Percentiles rank a stretch among this genome's conserved stretches.
Conservation (phyloP, 2,797 vertebrate genomes). For the Xiphorhynchus erythropygius region DNA sequence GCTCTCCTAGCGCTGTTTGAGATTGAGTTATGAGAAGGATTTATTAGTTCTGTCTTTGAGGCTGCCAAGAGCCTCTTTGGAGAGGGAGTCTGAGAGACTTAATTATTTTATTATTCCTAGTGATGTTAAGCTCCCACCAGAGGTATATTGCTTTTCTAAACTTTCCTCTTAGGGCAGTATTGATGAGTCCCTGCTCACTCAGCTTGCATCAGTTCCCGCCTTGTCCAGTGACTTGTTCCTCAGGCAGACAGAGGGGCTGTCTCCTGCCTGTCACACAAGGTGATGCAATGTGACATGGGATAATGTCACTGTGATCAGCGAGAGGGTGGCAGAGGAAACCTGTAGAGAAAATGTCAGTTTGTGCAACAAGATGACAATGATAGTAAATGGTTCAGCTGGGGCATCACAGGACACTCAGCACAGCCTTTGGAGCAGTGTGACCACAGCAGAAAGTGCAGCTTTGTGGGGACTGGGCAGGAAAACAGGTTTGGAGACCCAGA, state of each 20-base stretch:
- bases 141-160: not conserved
- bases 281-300: not conserved
- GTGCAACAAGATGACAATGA: not conserved
- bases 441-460: not conserved
- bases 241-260: not conserved
- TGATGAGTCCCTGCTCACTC: not conserved
- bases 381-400: not conserved
- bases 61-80: conserved; percentile 15
- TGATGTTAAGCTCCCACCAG: not conserved
- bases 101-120: conserved; percentile 17
- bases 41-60: conserved; percentile 30
- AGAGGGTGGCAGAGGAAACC: not conserved
- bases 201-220: fast-evolving
- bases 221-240: not conserved
- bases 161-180: not conserved
- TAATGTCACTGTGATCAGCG: not conserved
- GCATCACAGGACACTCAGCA: not conserved
- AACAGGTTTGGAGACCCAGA: not conserved
- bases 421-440: not conserved
- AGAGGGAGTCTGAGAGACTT: conserved; percentile 7
- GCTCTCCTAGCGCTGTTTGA: not conserved
- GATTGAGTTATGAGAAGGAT: conserved; percentile 28
- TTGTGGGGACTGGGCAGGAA: not conserved
- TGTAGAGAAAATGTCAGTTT: not conserved
- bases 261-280: not conserved